Evolutionary conservation across 2,797 vertebrate species (phyloP).

Genomic region (Microtus californicus): DNA sequence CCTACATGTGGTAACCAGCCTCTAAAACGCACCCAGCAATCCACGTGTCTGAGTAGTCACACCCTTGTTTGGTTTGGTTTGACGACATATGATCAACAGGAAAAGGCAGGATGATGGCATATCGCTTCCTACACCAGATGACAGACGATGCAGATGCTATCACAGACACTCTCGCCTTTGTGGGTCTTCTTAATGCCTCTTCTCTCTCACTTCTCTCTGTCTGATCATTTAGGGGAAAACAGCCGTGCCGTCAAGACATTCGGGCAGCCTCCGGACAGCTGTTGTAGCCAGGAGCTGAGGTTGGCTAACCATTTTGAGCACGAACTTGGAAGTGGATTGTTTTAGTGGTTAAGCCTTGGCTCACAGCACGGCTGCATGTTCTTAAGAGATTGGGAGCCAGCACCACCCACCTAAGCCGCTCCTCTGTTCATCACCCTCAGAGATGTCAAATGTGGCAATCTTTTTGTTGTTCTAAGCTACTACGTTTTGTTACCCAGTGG

Average conservation of each 20-base stretch:
- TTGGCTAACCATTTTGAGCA: not conserved
- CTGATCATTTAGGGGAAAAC: not conserved
- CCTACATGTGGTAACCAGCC: not conserved
- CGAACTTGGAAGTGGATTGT: not conserved
- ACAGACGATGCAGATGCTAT: not conserved
- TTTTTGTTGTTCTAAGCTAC: constrained; percentile 38
- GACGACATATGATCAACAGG: not conserved
- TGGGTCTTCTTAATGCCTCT: not conserved
- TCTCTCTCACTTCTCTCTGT: not conserved
- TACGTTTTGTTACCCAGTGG: constrained; percentile 23
- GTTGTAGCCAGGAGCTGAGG: not conserved
- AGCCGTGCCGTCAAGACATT: not conserved
- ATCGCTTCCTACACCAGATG: constrained; percentile 24
- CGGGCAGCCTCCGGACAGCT: not conserved
- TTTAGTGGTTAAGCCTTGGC: not conserved
- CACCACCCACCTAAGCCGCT: not conserved
- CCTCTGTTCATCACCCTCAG: not conserved
- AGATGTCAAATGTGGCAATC: not conserved
- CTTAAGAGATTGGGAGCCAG: not conserved
- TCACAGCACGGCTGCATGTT: not conserved
- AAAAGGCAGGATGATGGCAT: constrained; percentile 14
- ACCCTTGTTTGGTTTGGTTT: not conserved
- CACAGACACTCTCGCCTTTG: not conserved
- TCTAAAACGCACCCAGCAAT: constrained; percentile 1
- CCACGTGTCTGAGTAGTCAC: not conserved